These are phyloP conservation scores for Ricordea florida DNA, from an alignment of 92 coral and sea anemone species.

Conservation along the genomic window DNA sequence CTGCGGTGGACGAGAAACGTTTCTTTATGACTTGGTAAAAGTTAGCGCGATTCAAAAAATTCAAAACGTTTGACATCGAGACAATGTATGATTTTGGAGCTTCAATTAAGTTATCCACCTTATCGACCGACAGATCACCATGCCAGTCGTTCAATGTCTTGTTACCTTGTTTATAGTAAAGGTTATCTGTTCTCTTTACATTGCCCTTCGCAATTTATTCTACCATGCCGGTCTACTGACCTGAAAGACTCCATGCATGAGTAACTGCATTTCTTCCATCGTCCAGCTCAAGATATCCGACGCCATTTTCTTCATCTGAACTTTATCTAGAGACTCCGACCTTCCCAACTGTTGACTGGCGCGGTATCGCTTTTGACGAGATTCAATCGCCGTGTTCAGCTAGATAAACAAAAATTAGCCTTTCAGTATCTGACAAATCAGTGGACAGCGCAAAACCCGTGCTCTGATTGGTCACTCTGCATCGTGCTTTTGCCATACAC, in stretches of 20 bases:
- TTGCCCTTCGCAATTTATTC: too few species aligned
- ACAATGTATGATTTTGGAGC: too few species aligned
- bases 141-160: too few species aligned
- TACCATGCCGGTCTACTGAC: too few species aligned
- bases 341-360: slow-evolving; percentile 89
- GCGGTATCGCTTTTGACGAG: slow-evolving; percentile 79
- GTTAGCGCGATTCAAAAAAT: too few species aligned
- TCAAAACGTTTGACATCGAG: too few species aligned
- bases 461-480: too few species aligned
- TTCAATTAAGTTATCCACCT: too few species aligned
- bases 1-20: too few species aligned
- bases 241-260: slow-evolving; percentile 95
- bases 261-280: slow-evolving; percentile 81
- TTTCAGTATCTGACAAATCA: neutral
- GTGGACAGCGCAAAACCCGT: neutral
- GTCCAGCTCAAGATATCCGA: slow-evolving; percentile 91
- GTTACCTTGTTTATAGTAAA: neutral
- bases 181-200: neutral
- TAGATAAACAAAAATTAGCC: slow-evolving; percentile 2
- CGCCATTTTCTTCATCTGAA: slow-evolving; percentile 97
- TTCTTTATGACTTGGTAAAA: too few species aligned
- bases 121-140: neutral
- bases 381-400: slow-evolving; percentile 87
- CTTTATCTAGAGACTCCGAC: slow-evolving; percentile 82
- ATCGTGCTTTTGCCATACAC: too few species aligned